Base-by-base conservation (phyloP, 1,140 invertebrate genomes). In the Heliconius eleuchia region DNA sequence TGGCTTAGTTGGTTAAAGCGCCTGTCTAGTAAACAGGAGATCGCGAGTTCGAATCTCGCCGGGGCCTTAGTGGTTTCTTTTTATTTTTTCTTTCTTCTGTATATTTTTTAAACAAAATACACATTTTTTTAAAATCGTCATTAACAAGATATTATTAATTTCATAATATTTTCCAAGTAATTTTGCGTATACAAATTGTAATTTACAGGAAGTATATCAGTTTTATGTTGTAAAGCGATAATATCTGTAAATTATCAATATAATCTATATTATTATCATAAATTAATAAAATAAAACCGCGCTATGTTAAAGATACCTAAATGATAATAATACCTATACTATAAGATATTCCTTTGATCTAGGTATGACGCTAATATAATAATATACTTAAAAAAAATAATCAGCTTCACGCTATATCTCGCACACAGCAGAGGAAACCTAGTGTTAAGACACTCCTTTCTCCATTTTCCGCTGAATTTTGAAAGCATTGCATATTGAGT, bases 21-120 rank as follows among this genome's bases (percentile, higher is more conserved):
- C 90, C 88, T 92, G 92, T 93, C 90, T 92, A 92, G 91, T 93
- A 93, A 92, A 93, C 89, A 93, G 90, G 91, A 92, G 91, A 93
- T 93, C 91, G 85, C 82, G 90, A 92, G 89, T 93, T 93, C 89
- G 89, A 93, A 91, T 93, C 91, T 90, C 90, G 87, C 85, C 91
- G 88, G 88, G 89, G 90, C 87, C 88, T 88, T 16, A 13, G 6
- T n/a, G 19, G 37, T 46, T 46, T 13, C 3, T 3, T 13, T 42
- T 11, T 42, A 19, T 18, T 34, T n/a, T 39, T n/a, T 39, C 19
- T 71, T 71, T 66, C 23, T 66, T 66, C 13, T 30, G 3, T 16
- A 66, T 27, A 66, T 66, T 66, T 66, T 66, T 11, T 57, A 57
- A 57, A 2, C 2, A 23, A 23, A 57, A 57, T 57, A 9, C 13